Percentiles rank a stretch among this genome's conserved stretches.
These are phyloP conservation scores for Blomia tropicalis DNA, from an alignment of 2,888 invertebrate species.

Conservation along the genomic window DNA sequence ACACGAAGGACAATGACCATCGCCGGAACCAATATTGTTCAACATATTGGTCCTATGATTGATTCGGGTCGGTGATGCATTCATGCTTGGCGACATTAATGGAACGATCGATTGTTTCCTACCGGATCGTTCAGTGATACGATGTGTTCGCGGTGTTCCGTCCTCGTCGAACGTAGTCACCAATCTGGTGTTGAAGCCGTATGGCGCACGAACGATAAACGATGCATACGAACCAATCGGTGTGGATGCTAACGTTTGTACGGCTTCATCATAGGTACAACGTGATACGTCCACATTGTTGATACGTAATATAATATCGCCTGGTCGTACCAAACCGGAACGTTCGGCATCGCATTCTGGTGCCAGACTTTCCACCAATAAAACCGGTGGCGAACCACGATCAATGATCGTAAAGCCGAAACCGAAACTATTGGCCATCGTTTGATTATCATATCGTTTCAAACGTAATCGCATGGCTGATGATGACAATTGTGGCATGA, in stretches of 20 bases:
- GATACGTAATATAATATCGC: constrained; percentile 34
- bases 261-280: constrained; percentile 33
- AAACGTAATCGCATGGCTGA: constrained; percentile 17
- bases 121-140: constrained; percentile 32
- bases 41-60: too few species aligned
- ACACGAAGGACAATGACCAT: too few species aligned
- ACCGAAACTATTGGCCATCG: constrained; percentile 5
- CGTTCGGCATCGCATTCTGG: constrained; percentile 34
- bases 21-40: too few species aligned
- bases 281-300: constrained; percentile 33
- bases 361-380: constrained; percentile 33
- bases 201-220: constrained; percentile 33
- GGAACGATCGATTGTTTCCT: too few species aligned
- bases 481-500: not conserved
- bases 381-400: constrained; percentile 29
- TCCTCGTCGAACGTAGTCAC: constrained; percentile 34
- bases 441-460: not conserved
- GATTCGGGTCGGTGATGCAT: too few species aligned
- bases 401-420: constrained; percentile 11
- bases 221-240: constrained; percentile 31
- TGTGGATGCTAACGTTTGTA: constrained; percentile 32
- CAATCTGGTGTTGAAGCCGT: constrained; percentile 33
- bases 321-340: constrained; percentile 34
- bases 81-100: too few species aligned
- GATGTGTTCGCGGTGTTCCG: constrained; percentile 32